Evolutionary conservation across 2,888 invertebrate genomes (phyloP).

Genomic region (Tachina grossa): DNA sequence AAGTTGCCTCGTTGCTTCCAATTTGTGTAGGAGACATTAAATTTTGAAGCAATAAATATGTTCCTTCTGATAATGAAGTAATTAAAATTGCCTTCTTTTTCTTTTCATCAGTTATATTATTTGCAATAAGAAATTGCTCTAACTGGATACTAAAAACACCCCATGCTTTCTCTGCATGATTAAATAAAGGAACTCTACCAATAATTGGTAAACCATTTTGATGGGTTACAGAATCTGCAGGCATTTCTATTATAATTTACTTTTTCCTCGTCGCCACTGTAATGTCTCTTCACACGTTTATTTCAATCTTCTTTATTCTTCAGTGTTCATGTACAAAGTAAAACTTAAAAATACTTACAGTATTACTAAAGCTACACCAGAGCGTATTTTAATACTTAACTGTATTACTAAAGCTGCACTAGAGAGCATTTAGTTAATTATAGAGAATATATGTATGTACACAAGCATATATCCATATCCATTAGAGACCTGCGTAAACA

Average conservation of each 20-base stretch:
- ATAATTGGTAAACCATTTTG: not conserved
- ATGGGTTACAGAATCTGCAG: not conserved
- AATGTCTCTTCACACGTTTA: not conserved
- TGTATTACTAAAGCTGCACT: too few relatives aligned
- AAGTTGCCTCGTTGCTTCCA: too few relatives aligned
- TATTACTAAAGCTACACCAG: too few relatives aligned
- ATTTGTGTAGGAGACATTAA: too few relatives aligned
- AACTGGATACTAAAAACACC: not conserved
- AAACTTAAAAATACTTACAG: too few relatives aligned
- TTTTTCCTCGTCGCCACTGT: constrained; percentile 3
- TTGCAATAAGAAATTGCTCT: not conserved
- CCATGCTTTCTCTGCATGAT: not conserved
- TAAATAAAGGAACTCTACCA: constrained; percentile 5
- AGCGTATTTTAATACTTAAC: too few relatives aligned
- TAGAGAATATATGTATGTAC: too few relatives aligned
- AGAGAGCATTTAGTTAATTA: too few relatives aligned
- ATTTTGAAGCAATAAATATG: not conserved
- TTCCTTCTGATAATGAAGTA: not conserved
- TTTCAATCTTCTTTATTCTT: not conserved
- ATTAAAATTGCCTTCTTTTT: not conserved
- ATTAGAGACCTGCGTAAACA: too few relatives aligned
- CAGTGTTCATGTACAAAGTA: too few relatives aligned
- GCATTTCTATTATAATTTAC: not conserved
- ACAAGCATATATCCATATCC: too few relatives aligned
- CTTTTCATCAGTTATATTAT: not conserved